These are phyloP conservation scores for Microcebus murinus DNA, from an alignment of 2,113 vertebrate genomes.

Conservation along the genomic window DNA sequence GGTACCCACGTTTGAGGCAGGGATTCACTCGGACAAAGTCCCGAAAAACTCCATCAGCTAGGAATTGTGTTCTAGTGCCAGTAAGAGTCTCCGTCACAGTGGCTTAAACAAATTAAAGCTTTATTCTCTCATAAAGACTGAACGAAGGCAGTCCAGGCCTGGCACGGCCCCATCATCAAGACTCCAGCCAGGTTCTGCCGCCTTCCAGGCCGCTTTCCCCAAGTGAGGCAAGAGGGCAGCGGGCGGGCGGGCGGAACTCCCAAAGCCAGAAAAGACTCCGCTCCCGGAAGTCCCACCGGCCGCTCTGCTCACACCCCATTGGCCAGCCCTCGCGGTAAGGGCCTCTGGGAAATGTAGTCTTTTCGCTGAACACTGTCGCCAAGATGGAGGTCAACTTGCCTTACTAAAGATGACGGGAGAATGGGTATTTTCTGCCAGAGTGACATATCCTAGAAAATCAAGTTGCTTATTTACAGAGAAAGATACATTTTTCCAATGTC, in stretches of 20 bases:
- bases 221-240: too few species aligned
- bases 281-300: background rate
- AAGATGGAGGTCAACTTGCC: background rate
- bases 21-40: background rate
- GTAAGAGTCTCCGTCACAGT: background rate
- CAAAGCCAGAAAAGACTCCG: background rate
- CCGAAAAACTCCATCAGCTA: background rate
- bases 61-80: background rate
- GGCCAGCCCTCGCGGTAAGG: background rate
- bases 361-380: background rate
- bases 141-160: background rate
- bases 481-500: background rate
- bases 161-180: background rate
- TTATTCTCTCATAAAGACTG: background rate
- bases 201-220: background rate
- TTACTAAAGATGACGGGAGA: background rate
- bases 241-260: background rate
- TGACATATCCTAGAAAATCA: background rate
- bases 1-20: background rate
- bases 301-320: background rate
- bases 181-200: background rate
- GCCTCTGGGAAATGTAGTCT: conserved; percentile 51
- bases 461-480: background rate
- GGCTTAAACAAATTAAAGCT: background rate
- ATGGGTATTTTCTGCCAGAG: background rate